Percentiles rank a stretch among this genome's conserved stretches.
Evolutionary conservation across 2,113 vertebrate species (phyloP).

Genomic region (Bubo blakistoni): DNA sequence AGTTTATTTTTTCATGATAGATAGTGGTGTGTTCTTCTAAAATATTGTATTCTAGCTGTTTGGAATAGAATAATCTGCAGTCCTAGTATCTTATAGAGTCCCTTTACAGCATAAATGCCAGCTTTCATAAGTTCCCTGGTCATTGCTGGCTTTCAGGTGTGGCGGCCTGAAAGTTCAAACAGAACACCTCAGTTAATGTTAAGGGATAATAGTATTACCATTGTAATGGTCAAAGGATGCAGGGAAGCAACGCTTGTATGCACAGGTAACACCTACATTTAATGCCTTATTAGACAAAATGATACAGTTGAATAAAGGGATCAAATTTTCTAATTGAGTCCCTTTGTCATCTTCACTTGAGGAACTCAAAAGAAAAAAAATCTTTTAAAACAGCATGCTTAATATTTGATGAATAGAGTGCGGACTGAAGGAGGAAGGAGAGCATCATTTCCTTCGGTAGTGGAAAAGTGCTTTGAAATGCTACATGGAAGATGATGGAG

Average conservation of each 20-base stretch:
- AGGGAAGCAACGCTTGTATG: background rate
- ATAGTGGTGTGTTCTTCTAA: background rate
- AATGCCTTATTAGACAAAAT: background rate
- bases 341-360: background rate
- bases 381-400: background rate
- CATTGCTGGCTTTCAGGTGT: background rate
- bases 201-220: background rate
- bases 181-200: background rate
- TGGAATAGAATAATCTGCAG: background rate
- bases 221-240: background rate
- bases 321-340: background rate
- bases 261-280: background rate
- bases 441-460: background rate
- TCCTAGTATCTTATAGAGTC: background rate
- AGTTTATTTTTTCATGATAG: background rate
- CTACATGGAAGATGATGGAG: background rate
- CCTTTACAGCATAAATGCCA: background rate
- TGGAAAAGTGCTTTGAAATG: background rate
- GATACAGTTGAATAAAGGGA: background rate
- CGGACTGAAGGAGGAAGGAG: background rate
- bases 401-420: background rate
- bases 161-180: background rate
- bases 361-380: background rate
- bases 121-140: background rate
- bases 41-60: background rate